Evolutionary conservation across 1,140 invertebrate genomes (phyloP), one percentile per base, ranked within the genome.

Genomic region (Drepana arcuata): DNA sequence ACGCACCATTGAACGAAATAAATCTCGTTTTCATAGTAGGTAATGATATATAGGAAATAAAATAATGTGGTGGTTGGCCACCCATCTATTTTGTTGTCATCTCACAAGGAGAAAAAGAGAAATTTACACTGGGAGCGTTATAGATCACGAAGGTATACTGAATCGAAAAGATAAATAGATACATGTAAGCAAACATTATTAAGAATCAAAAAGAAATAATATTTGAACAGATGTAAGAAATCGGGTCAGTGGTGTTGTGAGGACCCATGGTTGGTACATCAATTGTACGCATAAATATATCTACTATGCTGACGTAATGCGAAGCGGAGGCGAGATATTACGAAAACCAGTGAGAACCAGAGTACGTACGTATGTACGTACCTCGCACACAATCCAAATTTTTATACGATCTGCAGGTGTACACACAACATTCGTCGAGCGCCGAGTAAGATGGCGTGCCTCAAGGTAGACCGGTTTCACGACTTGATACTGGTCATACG

Each of bases 191-290:
- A n/a, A n/a, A n/a, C n/a, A n/a, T n/a, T n/a, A n/a, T n/a, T n/a
- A n/a, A 29, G 39, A 48, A 51, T 52, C 41, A 49, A 62, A n/a
- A n/a, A 58, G 35, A 55, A 45, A 42, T 45, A 49, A 47, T 53
- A 44, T 59, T 53, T 49, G 52, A 55, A 54, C 62, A 69, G 69
- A 58, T 70, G 69, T 16, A 39, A 43, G 59, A 58, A 81, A 69
- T 48, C 36, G 52, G 77, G 77, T 81, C 72, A 81, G 68, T 70
- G 48, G 62, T 63, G 68, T 70, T n/a, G n/a, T n/a, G n/a, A n/a
- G n/a, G 59, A 65, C 55, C 66, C 62, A 57, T 48, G 37, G 56
- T 48, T 62, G 36, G 48, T 59, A 61, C 57, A 60, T 59, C 53
- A 62, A 63, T 47, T 43, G 63, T 62, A 56, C 55, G 54, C 51